Base-by-base conservation (phyloP, 53 echinoderm and acorn worm genomes). In the Patiria pectinifera region DNA sequence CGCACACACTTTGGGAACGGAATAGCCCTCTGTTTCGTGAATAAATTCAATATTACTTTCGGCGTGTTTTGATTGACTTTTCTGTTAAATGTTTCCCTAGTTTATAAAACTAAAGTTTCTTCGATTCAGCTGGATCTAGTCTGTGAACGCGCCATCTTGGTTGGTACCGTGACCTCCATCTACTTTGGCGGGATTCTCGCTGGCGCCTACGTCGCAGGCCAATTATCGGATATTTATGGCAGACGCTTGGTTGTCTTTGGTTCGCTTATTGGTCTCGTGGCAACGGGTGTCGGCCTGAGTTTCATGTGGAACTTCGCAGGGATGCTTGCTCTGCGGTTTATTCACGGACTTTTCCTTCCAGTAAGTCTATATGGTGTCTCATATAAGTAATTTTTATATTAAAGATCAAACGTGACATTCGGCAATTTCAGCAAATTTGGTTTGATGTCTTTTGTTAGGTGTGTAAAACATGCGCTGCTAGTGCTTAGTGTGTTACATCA, bases 171-270 rank as follows among this genome's bases (percentile, higher is more conserved):
- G 43, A 91, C 87, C 11, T 97, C 97, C 0, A 72, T 97, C 43
- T 91, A 92, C 85, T 96, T 96, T 69, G 92, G 89, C 62, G 97
- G 97, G 13, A 91, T 93, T 61, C 85, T 97, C n/a, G 91, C 91
- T 15, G 96, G 97, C 3, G 91, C 96, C 14, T 96, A 92, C 69
- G 58, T 95, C 22, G 59, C 78, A 53, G 97, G 97, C 9, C 97
- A 97, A 60, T 74, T 97, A 7, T 96, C 97, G 14, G 97, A 97
- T 75, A 83, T 94, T 59, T 87, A 94, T 77, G 97, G 97, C 5
- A 91, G 97, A 45, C 96, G 95, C 47, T 85, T 83, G 2, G 89
- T 94, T 2, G 86, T 94, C 24, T 45, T 92, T 10, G 83, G 82
- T 2, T 91, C 95, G 25, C 48, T 95, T 3, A 13, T 96, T 2